Conservation (phyloP, 2,113 vertebrate genomes). For the Poecile atricapillus region DNA sequence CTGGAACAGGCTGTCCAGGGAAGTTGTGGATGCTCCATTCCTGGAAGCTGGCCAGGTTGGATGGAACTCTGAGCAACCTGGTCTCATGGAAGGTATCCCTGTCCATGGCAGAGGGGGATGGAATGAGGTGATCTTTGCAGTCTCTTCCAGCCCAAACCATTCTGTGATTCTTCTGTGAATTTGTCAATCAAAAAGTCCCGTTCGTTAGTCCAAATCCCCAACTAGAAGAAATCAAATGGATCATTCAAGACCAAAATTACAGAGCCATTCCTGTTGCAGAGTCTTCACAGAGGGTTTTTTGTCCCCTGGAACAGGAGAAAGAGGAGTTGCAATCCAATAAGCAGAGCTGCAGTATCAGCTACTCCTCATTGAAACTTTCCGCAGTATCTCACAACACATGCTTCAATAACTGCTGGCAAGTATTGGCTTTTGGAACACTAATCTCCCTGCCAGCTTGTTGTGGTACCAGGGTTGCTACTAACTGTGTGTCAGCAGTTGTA, state of each 20-base stretch:
- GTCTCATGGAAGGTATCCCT: not conserved
- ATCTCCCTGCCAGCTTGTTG: not conserved
- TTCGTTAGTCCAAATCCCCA: not conserved
- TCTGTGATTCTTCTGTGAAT: not conserved
- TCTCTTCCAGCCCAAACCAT: not conserved
- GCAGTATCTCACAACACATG: not conserved
- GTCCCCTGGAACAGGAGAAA: not conserved
- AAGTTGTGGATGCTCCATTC: not conserved
- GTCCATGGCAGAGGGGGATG: not conserved
- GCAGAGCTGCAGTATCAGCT: not conserved
- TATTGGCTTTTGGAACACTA: not conserved
- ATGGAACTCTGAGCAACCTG: not conserved
- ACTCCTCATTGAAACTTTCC: not conserved
- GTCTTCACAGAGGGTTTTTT: not conserved
- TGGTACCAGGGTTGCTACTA: not conserved
- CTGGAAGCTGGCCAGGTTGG: not conserved
- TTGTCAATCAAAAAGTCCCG: not conserved
- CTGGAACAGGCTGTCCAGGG: not conserved
- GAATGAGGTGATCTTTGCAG: not conserved
- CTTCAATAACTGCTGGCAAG: not conserved
- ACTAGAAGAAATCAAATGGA: not conserved
- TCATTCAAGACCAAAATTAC: not conserved
- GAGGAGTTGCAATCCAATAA: not conserved
- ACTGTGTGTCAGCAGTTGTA: not conserved
- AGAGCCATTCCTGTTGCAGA: not conserved